A percentile compares a stretch with the other conserved stretches of the same genome.
phyloP scores from a whole-genome alignment of 2,113 vertebrate species.

The Barnardius zonarius region DNA sequence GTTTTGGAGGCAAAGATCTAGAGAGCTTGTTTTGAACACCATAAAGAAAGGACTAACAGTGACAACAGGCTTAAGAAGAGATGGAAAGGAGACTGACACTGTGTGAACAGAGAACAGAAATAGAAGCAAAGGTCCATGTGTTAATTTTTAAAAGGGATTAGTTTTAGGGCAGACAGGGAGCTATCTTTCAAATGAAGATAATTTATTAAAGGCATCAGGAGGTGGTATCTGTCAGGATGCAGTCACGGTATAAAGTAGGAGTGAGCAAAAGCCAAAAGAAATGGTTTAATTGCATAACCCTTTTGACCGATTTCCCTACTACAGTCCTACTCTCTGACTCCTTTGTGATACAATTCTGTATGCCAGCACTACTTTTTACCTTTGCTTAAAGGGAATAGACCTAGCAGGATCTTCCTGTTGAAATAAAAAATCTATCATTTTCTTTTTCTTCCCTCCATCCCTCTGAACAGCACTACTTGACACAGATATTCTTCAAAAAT shows the following conservation, averaged over 20 bases:
- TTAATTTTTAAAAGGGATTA: not conserved
- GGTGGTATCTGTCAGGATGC: not conserved
- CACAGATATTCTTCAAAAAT: not conserved
- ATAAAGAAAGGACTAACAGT: not conserved
- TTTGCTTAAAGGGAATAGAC: not conserved
- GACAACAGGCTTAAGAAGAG: not conserved
- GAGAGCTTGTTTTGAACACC: not conserved
- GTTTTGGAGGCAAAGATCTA: not conserved
- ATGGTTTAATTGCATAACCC: not conserved
- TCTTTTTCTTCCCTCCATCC: not conserved
- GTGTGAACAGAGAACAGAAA: not conserved
- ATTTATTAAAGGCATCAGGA: constrained; percentile 9
- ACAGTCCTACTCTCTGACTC: not conserved
- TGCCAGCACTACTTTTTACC: not conserved
- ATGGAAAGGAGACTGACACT: not conserved
- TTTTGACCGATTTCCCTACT: not conserved
- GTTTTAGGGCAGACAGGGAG: not conserved
- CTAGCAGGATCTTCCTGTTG: not conserved
- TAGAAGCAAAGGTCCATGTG: not conserved
- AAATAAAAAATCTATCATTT: not conserved
- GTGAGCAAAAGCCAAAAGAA: not conserved
- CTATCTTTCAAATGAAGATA: not conserved
- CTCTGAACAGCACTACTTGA: not conserved
- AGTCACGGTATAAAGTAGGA: not conserved
- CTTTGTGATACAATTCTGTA: not conserved